Conservation (phyloP, 37 sponge, comb jelly and placozoan genomes). For the Beroe ovata region DNA sequence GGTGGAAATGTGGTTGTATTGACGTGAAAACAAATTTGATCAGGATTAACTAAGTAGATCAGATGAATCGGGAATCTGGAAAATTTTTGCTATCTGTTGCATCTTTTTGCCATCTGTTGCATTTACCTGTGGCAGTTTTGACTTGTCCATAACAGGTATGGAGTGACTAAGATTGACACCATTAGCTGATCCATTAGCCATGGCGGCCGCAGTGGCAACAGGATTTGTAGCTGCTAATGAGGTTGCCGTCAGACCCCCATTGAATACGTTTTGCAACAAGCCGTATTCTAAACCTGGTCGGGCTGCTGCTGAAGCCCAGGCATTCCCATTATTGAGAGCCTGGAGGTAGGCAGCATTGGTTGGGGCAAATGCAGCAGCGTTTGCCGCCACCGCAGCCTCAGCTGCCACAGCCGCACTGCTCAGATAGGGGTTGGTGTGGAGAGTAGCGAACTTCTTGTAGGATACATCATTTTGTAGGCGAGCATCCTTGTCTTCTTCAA, state of each 20-base stretch:
- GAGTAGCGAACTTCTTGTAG: constrained; percentile 54
- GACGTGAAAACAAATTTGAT: no score
- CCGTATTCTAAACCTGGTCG: neutral
- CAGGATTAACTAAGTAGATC: no score
- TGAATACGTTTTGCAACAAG: neutral
- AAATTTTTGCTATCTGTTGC: no score
- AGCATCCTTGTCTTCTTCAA: constrained; percentile 67
- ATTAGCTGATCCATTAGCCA: neutral
- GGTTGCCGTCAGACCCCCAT: neutral
- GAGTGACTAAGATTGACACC: neutral
- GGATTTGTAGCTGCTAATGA: neutral
- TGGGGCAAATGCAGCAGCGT: neutral
- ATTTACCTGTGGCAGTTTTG: neutral
- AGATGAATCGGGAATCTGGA: no score
- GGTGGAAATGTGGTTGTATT: no score
- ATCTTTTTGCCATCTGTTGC: no score
- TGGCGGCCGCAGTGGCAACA: constrained; percentile 22
- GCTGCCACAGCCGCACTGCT: constrained; percentile 16
- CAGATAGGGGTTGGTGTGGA: neutral
- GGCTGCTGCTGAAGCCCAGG: neutral
- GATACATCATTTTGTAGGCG: constrained; percentile 61
- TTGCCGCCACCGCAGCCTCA: neutral
- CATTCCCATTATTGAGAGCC: neutral
- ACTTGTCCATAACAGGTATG: neutral
- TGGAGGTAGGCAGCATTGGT: neutral